Evolutionary conservation across 2,797 vertebrate genomes (phyloP).

Genomic region (Semaprochilodus insignis): DNA sequence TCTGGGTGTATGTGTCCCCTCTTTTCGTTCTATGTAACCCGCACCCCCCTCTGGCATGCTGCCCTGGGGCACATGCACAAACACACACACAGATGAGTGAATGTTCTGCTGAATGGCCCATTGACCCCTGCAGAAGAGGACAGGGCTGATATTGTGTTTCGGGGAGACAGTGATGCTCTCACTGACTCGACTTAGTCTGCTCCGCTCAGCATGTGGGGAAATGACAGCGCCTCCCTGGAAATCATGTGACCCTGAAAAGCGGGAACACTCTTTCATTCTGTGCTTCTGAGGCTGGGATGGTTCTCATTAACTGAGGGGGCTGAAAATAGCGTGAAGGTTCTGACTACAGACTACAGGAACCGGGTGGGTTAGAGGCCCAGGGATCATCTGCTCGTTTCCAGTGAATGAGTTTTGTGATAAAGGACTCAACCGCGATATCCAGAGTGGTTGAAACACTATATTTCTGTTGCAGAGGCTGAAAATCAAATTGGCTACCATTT

Average conservation of each 20-base stretch:
- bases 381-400: background rate
- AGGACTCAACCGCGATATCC: too few species aligned
- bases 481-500: too few species aligned
- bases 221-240: constrained; percentile 5
- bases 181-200: constrained; percentile 5
- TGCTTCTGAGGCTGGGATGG: background rate
- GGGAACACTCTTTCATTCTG: constrained; percentile 2
- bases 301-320: constrained; percentile 18
- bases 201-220: background rate
- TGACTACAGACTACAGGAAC: background rate
- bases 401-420: background rate
- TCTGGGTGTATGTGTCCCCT: background rate
- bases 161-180: constrained; percentile 2
- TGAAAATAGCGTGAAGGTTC: background rate
- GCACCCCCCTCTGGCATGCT: too few species aligned
- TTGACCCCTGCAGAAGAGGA: constrained; percentile 4
- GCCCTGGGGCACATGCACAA: background rate
- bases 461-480: too few species aligned
- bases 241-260: constrained; percentile 28
- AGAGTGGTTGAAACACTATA: too few species aligned
- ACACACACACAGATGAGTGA: constrained; percentile 4
- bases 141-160: constrained; percentile 24
- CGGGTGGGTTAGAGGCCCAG: background rate
- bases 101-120: constrained; percentile 14
- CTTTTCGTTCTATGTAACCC: background rate